Conservation (phyloP, 1,140 invertebrate species). For the Drosophila ananassae region DNA sequence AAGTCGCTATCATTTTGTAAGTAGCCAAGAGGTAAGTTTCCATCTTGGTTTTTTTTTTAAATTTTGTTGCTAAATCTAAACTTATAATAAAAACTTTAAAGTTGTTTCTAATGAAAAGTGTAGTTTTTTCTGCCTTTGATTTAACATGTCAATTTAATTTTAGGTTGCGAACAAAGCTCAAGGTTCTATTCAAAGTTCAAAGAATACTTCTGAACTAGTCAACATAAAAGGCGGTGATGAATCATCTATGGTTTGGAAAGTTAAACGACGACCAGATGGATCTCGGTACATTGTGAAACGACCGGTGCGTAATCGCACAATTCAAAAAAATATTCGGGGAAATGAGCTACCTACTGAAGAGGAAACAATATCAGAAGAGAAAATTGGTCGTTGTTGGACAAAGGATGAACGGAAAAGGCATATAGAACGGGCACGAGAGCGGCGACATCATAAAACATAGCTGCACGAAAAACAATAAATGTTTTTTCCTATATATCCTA, state of each 20-base stretch:
- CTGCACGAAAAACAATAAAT: constrained; percentile 36
- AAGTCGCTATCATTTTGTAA: constrained; percentile 87
- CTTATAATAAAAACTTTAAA: too few relatives aligned
- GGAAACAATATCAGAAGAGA: constrained; percentile 92
- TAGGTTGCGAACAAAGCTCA: constrained; percentile 58
- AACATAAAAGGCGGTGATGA: constrained; percentile 39
- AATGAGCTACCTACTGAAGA: constrained; percentile 92
- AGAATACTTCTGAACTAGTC: constrained; percentile 38
- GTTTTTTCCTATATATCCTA: not conserved
- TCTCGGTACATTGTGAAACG: constrained; percentile 91
- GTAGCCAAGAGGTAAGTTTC: constrained; percentile 85
- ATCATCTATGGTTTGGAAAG: constrained; percentile 90
- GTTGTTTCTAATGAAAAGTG: too few relatives aligned
- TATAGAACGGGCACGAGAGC: constrained; percentile 88
- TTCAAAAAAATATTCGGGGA: constrained; percentile 86
- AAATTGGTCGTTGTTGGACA: constrained; percentile 92
- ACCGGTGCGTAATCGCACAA: constrained; percentile 88
- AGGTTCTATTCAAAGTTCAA: constrained; percentile 9
- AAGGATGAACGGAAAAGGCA: constrained; percentile 92
- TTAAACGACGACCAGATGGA: constrained; percentile 91
- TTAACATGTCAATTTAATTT: not conserved
- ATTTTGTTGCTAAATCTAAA: too few relatives aligned
- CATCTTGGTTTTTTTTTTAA: too few relatives aligned
- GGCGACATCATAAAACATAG: constrained; percentile 86
- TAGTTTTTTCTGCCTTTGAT: not conserved